These are phyloP conservation scores for Crossocerus cetratus DNA, from an alignment of 2,888 invertebrate species.

Conservation along the genomic window DNA sequence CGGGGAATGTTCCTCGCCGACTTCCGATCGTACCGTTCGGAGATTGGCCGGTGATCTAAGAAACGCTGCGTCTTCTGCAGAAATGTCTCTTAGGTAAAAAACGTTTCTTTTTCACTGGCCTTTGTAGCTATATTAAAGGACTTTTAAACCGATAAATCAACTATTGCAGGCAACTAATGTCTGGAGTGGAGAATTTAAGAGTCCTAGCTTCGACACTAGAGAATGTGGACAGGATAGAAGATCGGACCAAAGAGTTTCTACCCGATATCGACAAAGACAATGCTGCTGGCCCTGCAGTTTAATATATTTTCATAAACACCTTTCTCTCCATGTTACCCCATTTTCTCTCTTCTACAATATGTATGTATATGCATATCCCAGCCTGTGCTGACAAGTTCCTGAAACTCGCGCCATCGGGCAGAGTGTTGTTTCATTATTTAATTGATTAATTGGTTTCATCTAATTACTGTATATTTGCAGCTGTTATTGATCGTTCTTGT, in stretches of 20 bases:
- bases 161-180: slow-evolving; percentile 81
- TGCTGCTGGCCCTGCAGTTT: slow-evolving; percentile 78
- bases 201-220: slow-evolving; percentile 83
- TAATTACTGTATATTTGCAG: slow-evolving; percentile 52
- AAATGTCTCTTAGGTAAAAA: slow-evolving; percentile 81
- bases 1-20: slow-evolving; percentile 66
- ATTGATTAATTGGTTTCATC: slow-evolving; percentile 48
- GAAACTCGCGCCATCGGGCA: slow-evolving; percentile 31
- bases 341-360: slow-evolving; percentile 36
- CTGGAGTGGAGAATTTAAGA: slow-evolving; percentile 83
- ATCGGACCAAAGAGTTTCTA: slow-evolving; percentile 78
- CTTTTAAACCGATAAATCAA: background rate
- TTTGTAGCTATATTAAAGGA: slow-evolving; percentile 23
- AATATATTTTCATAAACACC: slow-evolving; percentile 54
- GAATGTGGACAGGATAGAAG: slow-evolving; percentile 79
- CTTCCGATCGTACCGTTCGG: slow-evolving; percentile 75
- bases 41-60: slow-evolving; percentile 81
- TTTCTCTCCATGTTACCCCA: slow-evolving; percentile 37
- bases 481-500: slow-evolving; percentile 35
- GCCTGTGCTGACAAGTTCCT: slow-evolving; percentile 55
- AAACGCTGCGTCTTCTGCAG: slow-evolving; percentile 82
- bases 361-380: slow-evolving; percentile 19
- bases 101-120: background rate
- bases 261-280: slow-evolving; percentile 78
- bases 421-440: slow-evolving; percentile 29